Base-by-base conservation (phyloP, 2,888 invertebrate genomes). In the Caenorhabditis sinica region DNA sequence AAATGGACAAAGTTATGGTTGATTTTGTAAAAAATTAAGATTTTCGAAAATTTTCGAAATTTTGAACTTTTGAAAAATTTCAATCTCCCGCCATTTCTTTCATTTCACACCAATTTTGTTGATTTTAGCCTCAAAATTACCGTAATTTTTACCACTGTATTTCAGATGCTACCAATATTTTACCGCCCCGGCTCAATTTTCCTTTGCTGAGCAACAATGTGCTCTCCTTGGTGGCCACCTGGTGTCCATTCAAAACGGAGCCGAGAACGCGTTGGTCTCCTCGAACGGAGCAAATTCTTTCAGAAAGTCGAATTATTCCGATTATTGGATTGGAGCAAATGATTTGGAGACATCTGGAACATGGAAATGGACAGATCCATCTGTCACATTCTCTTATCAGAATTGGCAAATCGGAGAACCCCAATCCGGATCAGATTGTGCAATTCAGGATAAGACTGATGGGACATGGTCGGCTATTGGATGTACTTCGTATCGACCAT, bases 121-220 rank as follows among this genome's bases (percentile, higher is more conserved):
- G n/a, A n/a, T n/a, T n/a, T n/a, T n/a, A n/a, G n/a, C n/a, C n/a
- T n/a, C n/a, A n/a, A n/a, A n/a, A n/a, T n/a, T n/a, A n/a, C n/a
- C n/a, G n/a, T n/a, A n/a, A n/a, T n/a, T n/a, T n/a, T n/a, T n/a
- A n/a, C n/a, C n/a, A n/a, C n/a, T n/a, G n/a, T n/a, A n/a, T 56
- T 76, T 4, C 43, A 83, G 83, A 30, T 85, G 85, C 45, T 85
- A 85, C 69, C 85, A 85, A 76, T 85, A 79, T 69, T 79, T 85
- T 75, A 79, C 85, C 1, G 79, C 82, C 13, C 82, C 85, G 1
- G 82, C 85, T 6, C 76, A 82, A 71, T 85, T 82, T 66, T 74
- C 53, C 20, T 73, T 79, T 9, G 85, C 85, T n/a, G 85, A 85
- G 43, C 79, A 85, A 61, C 82, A 82, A 40, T 85, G 85, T 28